Evolutionary conservation across 2,888 invertebrate species (phyloP), one percentile per base, ranked within the genome.

Genomic region (Chrysodeixis includens): DNA sequence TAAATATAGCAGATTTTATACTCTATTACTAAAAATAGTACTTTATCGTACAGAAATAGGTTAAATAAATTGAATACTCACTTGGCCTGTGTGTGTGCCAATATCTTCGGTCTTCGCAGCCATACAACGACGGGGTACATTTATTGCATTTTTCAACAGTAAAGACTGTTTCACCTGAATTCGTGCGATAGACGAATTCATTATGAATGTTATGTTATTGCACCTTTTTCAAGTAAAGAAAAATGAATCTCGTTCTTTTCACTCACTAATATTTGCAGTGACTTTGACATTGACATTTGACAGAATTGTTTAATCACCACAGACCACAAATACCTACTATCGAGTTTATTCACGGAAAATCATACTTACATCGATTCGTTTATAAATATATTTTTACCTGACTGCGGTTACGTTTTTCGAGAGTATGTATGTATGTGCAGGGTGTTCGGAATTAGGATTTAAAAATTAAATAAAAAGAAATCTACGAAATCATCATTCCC

Each of bases 61-160:
- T 40, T 14, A n/a, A 40, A 2, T 12, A 12, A 40, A 40, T n/a
- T 40, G n/a, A 40, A n/a, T 40, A 40, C 40, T 40, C 0, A 40
- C 40, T 88, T 94, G 93, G 74, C 93, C 93, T 69, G 93, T 94
- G 68, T 94, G 93, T 40, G 86, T 94, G 9, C 69, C 49, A 66
- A 85, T 74, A 85, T 94, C 93, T 72, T 92, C 89, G 54, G 68
- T 74, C 83, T 88, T 90, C 61, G 83, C 84, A 57, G 88, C 83
- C 74, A 89, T 71, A 78, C 82, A 83, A 71, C 92, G 92, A 67
- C 76, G 76, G 18, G 77, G 49, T 56, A 82, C 64, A 30, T 76
- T 66, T 32, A 71, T 59, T 46, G 75, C 58, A 61, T 69, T 78
- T 71, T 69, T 82, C 16, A 73, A 44, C 56, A 79, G 46, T 40